A percentile compares a stretch with the other conserved stretches of the same genome.
Conservation (phyloP, 2,888 invertebrate species). For the Dusona sp. region DNA sequence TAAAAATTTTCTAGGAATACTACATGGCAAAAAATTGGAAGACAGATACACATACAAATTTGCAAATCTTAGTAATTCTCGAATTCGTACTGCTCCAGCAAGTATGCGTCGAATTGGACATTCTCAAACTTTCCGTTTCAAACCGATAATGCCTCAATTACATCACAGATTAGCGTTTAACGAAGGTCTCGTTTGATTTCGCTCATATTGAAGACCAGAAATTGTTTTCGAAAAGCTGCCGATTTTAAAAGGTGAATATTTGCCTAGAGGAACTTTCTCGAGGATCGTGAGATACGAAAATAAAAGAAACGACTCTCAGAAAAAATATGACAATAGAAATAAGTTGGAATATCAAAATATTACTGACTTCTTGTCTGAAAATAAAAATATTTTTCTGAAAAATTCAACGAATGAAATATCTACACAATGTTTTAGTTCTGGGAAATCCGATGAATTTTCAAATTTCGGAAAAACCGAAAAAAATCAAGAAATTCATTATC, state of each 20-base stretch:
- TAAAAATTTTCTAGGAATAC: background rate
- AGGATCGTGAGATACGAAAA: slow-evolving; percentile 13
- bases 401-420: background rate
- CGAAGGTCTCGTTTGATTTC: slow-evolving; percentile 17
- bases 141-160: slow-evolving; percentile 48
- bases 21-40: background rate
- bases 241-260: slow-evolving; percentile 29
- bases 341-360: background rate
- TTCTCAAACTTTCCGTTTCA: slow-evolving; percentile 41
- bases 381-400: background rate
- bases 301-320: background rate
- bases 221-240: background rate
- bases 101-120: slow-evolving; percentile 19
- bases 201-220: background rate
- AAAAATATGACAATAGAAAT: background rate
- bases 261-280: slow-evolving; percentile 39
- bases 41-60: slow-evolving; percentile 20
- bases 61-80: slow-evolving; percentile 32
- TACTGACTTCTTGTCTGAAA: background rate
- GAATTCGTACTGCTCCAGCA: background rate
- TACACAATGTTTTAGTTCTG: background rate
- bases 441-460: background rate
- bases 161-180: slow-evolving; percentile 46
- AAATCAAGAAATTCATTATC: background rate
- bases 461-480: background rate